Evolutionary conservation across 2,888 invertebrate genomes (phyloP), one percentile per base, ranked within the genome.

Genomic region (Drosophila hamatofila): DNA sequence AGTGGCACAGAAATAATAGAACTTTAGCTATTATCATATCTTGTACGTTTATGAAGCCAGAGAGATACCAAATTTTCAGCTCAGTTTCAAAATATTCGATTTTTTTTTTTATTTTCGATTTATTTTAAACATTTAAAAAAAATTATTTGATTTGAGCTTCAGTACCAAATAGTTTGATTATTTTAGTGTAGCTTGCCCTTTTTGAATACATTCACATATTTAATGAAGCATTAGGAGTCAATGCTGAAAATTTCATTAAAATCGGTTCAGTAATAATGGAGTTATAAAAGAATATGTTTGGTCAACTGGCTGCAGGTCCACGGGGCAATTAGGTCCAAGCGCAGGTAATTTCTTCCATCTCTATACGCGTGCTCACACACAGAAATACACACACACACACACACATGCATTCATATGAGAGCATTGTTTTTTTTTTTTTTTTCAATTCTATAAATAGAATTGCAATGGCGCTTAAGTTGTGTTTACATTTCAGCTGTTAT

Each of bases 101-200:
- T n/a, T n/a, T n/a, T n/a, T n/a, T n/a, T n/a, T n/a, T n/a, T n/a
- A n/a, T n/a, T n/a, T n/a, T n/a, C n/a, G n/a, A n/a, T 25, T 25
- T 25, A 25, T 25, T 25, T 25, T 25, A 25, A 2, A 25, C 4
- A 2, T 25, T 25, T 4, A 25, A 25, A 25, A 25, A 25, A 25
- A 25, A 25, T 25, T 4, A 25, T 3, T 23, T 16, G 14, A 23
- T 12, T 16, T 16, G 1, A 23, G 23, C 14, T 44, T 44, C 23
- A 48, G 27, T 27, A 1, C 0, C 12, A 3, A 12, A 48, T 30
- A 30, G 18, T 0, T 3, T 3, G 1, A 18, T 3, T 3, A 30
- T 18, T n/a, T 11, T 2, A 18, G 3, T 18, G 0, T 11, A 9
- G 5, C 2, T 2, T 5, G 1, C 0, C 2, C 18, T 3, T 6